Evolutionary conservation across 2,797 vertebrate species (phyloP).

Genomic region (Prionace glauca): DNA sequence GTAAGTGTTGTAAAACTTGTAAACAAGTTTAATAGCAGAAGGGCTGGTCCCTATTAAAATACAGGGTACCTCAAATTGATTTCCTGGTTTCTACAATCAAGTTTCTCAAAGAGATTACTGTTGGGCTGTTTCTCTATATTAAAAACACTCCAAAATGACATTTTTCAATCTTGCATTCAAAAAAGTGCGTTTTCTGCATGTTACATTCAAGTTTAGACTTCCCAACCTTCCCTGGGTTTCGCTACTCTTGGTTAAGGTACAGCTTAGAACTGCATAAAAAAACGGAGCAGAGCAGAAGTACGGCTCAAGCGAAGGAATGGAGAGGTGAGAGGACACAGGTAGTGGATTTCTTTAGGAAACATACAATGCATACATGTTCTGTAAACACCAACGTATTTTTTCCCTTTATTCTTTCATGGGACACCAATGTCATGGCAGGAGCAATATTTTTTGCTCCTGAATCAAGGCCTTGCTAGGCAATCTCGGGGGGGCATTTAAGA

Average conservation of each 20-base stretch:
- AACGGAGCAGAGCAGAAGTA: background rate
- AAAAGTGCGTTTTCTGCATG: background rate
- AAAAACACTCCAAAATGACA: background rate
- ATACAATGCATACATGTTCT: background rate
- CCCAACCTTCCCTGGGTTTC: background rate
- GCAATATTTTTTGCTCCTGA: no score
- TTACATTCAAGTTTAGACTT: slow-evolving; percentile 4
- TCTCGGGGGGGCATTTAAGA: no score
- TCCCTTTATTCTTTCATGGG: no score
- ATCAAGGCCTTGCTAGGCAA: no score
- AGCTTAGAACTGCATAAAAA: background rate
- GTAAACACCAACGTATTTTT: background rate
- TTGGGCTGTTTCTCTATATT: background rate
- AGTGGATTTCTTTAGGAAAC: background rate
- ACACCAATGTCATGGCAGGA: no score
- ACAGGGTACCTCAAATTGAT: background rate
- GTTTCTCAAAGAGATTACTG: background rate
- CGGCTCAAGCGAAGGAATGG: background rate
- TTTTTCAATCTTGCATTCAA: background rate
- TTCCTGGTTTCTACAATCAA: background rate
- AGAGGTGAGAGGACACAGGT: background rate
- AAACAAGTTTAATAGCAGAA: background rate
- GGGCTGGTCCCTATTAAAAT: background rate
- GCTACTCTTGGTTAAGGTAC: background rate
- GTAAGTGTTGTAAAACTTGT: background rate